Evolutionary conservation across 2,113 vertebrate species (phyloP).

Genomic region (Rhagologus leucostigma): DNA sequence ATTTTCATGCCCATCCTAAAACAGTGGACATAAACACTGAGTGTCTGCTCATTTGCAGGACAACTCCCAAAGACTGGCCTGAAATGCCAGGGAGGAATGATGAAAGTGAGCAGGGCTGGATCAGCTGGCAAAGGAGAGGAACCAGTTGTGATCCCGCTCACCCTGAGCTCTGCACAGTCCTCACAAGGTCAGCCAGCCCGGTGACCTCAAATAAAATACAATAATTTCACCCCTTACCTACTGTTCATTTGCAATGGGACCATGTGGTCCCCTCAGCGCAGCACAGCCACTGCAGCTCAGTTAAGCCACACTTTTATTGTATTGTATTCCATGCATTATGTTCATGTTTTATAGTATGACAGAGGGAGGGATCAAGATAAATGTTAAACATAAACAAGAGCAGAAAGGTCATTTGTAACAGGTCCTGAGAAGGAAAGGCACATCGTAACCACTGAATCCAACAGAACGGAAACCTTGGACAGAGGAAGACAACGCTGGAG

Average conservation of each 20-base stretch:
- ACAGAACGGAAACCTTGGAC: constrained; percentile 17
- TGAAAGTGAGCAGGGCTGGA: not conserved
- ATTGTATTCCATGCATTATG: constrained; percentile 66
- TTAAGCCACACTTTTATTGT: constrained; percentile 66
- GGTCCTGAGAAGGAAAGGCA: constrained; percentile 74
- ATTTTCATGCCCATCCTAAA: not conserved
- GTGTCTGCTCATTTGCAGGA: not conserved
- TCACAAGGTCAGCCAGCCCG: not conserved
- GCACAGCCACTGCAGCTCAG: not conserved
- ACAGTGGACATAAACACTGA: not conserved
- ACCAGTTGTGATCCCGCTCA: not conserved
- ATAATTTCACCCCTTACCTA: not conserved
- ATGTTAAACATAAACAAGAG: constrained; percentile 56
- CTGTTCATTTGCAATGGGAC: not conserved
- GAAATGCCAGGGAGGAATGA: not conserved
- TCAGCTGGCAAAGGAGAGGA: not conserved
- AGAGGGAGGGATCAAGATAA: constrained; percentile 11
- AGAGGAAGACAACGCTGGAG: constrained; percentile 14
- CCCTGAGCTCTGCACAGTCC: not conserved
- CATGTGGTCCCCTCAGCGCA: fast-evolving
- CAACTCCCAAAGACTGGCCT: not conserved
- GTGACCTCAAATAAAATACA: not conserved
- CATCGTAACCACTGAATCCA: constrained; percentile 58
- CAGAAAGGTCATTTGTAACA: constrained; percentile 54
- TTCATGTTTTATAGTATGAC: constrained; percentile 50